Conservation (phyloP, 1,140 invertebrate genomes). For the Drosophila busckii region DNA sequence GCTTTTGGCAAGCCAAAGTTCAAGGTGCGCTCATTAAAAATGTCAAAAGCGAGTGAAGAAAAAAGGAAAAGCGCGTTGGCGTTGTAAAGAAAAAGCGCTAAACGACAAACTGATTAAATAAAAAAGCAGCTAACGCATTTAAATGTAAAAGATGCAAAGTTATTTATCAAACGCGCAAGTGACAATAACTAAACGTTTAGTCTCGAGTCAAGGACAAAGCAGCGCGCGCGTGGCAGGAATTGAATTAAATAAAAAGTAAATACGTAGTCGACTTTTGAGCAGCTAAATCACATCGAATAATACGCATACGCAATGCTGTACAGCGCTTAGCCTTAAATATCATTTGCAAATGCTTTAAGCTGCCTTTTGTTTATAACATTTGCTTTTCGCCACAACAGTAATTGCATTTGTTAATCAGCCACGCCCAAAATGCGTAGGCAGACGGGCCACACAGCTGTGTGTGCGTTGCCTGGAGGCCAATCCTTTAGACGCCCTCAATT, state of each 20-base stretch:
- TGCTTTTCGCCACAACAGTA: too few species aligned
- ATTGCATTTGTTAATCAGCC: slow-evolving; percentile 20
- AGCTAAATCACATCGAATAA: too few species aligned
- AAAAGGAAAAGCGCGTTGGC: too few species aligned
- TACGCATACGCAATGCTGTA: too few species aligned
- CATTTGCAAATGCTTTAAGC: too few species aligned
- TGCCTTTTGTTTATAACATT: too few species aligned
- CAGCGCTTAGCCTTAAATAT: slow-evolving; percentile 45
- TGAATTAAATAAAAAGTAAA: slow-evolving; percentile 15
- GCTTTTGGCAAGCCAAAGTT: slow-evolving; percentile 52
- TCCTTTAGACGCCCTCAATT: slow-evolving; percentile 22
- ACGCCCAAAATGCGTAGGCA: slow-evolving; percentile 10
- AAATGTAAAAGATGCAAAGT: slow-evolving; percentile 49
- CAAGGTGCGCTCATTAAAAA: slow-evolving; percentile 62
- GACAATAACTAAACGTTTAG: slow-evolving; percentile 37
- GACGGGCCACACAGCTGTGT: background rate
- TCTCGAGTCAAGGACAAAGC: slow-evolving; percentile 49
- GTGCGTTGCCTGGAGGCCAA: slow-evolving; percentile 8
- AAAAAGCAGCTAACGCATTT: slow-evolving; percentile 43
- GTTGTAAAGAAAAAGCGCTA: too few species aligned
- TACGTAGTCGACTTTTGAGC: slow-evolving; percentile 45
- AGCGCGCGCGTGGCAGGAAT: slow-evolving; percentile 21
- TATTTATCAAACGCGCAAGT: slow-evolving; percentile 48
- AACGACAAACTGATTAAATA: too few species aligned
- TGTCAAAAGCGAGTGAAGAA: slow-evolving; percentile 31